Percentiles rank a stretch among this genome's conserved stretches.
Conservation (phyloP, 2,797 vertebrate species). For the Acestrorhynchus altus region DNA sequence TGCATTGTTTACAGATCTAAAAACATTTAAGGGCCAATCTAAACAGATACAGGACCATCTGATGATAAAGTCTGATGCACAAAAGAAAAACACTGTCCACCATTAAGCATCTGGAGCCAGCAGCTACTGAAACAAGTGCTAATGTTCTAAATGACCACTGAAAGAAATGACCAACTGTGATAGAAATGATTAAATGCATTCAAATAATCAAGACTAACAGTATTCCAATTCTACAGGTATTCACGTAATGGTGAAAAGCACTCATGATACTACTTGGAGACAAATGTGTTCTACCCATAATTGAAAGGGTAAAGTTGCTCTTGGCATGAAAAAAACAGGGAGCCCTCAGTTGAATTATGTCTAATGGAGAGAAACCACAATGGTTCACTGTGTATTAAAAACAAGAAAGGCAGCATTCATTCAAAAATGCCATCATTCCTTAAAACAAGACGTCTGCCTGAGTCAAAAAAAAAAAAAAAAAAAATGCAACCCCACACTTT, state of each 20-base stretch:
- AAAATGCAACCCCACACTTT: constrained; percentile 7
- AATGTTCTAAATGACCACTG: constrained; percentile 44
- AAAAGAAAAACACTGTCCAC: not conserved
- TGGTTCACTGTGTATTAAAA: constrained; percentile 5
- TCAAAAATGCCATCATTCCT: constrained; percentile 26
- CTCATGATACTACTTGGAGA: not conserved
- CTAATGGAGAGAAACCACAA: not conserved
- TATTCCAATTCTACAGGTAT: constrained; percentile 31
- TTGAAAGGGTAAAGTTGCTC: not conserved
- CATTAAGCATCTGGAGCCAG: constrained; percentile 12
- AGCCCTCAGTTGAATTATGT: not conserved
- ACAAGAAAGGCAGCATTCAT: constrained; percentile 14
- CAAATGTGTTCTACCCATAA: constrained; percentile 12
- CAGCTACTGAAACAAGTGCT: constrained; percentile 33
- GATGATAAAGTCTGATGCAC: not conserved
- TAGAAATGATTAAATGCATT: constrained; percentile 25
- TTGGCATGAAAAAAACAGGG: not conserved
- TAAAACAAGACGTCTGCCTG: not conserved
- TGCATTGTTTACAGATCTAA: not conserved
- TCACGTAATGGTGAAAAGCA: constrained; percentile 14
- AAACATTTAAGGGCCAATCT: not conserved
- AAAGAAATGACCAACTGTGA: constrained; percentile 5
- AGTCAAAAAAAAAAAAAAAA: too few species aligned
- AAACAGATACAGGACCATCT: constrained; percentile 1
- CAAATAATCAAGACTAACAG: constrained; percentile 2